These are phyloP conservation scores for Mycetomoellerius zeteki DNA, from an alignment of 1,140 invertebrate species.

Conservation along the genomic window DNA sequence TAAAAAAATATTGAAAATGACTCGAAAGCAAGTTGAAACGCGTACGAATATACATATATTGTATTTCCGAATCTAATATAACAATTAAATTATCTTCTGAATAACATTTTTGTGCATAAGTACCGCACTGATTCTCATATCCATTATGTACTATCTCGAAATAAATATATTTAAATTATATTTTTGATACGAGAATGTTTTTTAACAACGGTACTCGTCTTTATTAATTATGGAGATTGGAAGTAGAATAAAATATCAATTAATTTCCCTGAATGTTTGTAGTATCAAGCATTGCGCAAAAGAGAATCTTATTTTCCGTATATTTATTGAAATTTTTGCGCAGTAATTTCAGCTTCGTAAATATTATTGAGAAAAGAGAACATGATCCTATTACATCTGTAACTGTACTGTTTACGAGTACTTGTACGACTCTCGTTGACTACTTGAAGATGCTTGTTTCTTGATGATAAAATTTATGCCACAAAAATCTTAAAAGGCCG, in stretches of 20 bases:
- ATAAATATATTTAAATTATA: too few species aligned
- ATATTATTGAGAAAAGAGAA: neutral
- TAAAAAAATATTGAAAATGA: too few species aligned
- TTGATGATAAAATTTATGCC: conserved; percentile 63
- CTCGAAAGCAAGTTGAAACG: too few species aligned
- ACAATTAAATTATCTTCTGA: too few species aligned
- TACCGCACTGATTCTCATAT: too few species aligned
- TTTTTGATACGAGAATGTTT: neutral
- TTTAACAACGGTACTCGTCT: neutral
- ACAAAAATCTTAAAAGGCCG: conserved; percentile 22
- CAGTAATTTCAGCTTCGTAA: neutral
- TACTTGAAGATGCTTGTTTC: neutral
- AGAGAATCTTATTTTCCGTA: neutral
- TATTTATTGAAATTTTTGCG: neutral
- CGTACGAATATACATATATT: too few species aligned
- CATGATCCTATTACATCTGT: neutral
- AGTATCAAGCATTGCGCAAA: neutral
- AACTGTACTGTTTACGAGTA: neutral
- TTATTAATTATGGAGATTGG: neutral
- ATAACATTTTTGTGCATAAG: too few species aligned
- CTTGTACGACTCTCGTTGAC: conserved; percentile 23
- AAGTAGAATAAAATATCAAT: neutral
- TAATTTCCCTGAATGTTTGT: neutral
- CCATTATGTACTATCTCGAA: too few species aligned
- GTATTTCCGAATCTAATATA: too few species aligned